Evolutionary conservation across 2,888 invertebrate genomes (phyloP), one percentile per base, ranked within the genome.

Genomic region (Cerceris rybyensis): DNA sequence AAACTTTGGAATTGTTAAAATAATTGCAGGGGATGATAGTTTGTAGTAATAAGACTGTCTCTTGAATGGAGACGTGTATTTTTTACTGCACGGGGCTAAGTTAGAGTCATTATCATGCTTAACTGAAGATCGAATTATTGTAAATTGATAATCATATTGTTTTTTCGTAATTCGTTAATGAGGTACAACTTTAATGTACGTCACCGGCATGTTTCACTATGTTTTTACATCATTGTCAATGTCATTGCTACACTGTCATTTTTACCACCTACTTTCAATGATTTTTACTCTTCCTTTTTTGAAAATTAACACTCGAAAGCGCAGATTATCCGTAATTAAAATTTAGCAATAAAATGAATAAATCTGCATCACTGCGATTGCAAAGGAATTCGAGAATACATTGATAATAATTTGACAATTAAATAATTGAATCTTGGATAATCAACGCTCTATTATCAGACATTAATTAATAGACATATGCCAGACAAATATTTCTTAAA

Each of bases 181-280:
- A 28, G 28, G 46, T 42, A 14, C 16, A n/a, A 54, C 7, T 9
- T 6, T 54, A 28, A 41, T 63, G 17, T 11, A 39, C 52, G 14
- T 43, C 50, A 28, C n/a, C 59, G 11, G 61, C 66, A 72, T 72
- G 72, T 50, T 57, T 57, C 50, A 42, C 41, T 63, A 60, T 46
- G 6, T 55, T 49, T 9, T 41, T 13, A 7, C 8, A 4, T 57
- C 46, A 13, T 13, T 49, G 59, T 13, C 39, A 63, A 28, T 4
- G 28, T 28, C 28, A 28, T 28, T 28, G 28, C 14, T 63, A 57
- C 41, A 49, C 9, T 14, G n/a, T 57, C 9, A 13, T 50, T 50
- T 49, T 16, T 28, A 46, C 14, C 41, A 67, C 49, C 52, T 54
- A 58, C 66, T 60, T 57, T 57, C 43, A 41, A 16, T 39, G 54